Conservation (phyloP, 2,113 vertebrate genomes). For the Agapornis roseicollis region DNA sequence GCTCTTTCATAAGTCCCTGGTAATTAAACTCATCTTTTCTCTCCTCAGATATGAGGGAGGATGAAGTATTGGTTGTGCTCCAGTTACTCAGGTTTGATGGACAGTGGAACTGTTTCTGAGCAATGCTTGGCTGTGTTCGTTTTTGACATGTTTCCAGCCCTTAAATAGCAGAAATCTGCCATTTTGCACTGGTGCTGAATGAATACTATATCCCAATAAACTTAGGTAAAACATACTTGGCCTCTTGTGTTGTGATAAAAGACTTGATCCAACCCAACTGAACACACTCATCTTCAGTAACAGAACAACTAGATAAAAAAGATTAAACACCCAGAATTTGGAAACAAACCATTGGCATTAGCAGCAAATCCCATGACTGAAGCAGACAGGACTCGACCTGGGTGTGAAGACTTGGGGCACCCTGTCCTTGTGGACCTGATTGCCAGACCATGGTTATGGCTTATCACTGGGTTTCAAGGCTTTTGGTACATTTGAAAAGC, state of each 20-base stretch:
- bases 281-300: background rate
- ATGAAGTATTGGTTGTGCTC: background rate
- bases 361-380: background rate
- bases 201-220: constrained; percentile 22
- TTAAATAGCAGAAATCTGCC: background rate
- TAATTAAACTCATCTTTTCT: background rate
- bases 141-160: background rate
- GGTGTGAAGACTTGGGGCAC: background rate
- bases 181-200: background rate
- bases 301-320: background rate
- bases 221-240: background rate
- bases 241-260: background rate
- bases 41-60: background rate
- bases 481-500: background rate
- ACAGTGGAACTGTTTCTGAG: background rate
- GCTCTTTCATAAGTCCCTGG: background rate
- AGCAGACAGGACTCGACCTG: background rate
- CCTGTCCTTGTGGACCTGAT: background rate
- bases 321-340: background rate
- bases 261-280: background rate
- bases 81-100: background rate
- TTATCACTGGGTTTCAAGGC: background rate
- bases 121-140: background rate
- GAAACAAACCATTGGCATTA: background rate
- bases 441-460: background rate